These are phyloP conservation scores for Danaus melanippus DNA, from an alignment of 1,140 invertebrate genomes.

Conservation along the genomic window DNA sequence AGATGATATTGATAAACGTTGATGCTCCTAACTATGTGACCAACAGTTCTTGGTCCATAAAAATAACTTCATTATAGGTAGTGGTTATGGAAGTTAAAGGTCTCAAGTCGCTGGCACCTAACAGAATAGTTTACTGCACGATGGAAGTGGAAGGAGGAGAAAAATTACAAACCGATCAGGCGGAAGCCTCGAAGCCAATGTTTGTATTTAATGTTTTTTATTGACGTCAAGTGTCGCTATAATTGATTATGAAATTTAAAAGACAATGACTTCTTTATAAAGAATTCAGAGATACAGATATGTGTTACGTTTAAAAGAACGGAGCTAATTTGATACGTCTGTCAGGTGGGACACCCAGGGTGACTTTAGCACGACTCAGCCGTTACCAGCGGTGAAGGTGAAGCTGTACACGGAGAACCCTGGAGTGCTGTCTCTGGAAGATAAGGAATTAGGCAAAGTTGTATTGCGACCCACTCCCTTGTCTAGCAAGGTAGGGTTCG, in stretches of 20 bases:
- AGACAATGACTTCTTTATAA: too few species aligned
- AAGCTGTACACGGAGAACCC: slow-evolving; percentile 98
- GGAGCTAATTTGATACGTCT: slow-evolving; percentile 4
- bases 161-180: slow-evolving; percentile 99
- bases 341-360: slow-evolving; percentile 97
- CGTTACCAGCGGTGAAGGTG: slow-evolving; percentile 96
- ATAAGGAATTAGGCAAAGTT: slow-evolving; percentile 98
- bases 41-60: slow-evolving; percentile 1
- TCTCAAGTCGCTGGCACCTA: slow-evolving; percentile 95
- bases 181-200: slow-evolving; percentile 98
- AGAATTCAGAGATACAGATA: too few species aligned
- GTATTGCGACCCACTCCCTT: slow-evolving; percentile 92
- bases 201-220: slow-evolving; percentile 66
- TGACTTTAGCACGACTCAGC: slow-evolving; percentile 98
- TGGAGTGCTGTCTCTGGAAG: slow-evolving; percentile 96
- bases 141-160: slow-evolving; percentile 99
- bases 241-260: too few species aligned
- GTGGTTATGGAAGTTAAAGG: slow-evolving; percentile 99
- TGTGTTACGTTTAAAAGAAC: too few species aligned
- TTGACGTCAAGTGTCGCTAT: not conserved
- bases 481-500: slow-evolving; percentile 81
- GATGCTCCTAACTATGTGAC: not conserved
- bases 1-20: not conserved
- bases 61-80: slow-evolving; percentile 75
- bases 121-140: slow-evolving; percentile 99